Evolutionary conservation across 2,888 invertebrate genomes (phyloP).

Genomic region (Standfussiana lucernea): DNA sequence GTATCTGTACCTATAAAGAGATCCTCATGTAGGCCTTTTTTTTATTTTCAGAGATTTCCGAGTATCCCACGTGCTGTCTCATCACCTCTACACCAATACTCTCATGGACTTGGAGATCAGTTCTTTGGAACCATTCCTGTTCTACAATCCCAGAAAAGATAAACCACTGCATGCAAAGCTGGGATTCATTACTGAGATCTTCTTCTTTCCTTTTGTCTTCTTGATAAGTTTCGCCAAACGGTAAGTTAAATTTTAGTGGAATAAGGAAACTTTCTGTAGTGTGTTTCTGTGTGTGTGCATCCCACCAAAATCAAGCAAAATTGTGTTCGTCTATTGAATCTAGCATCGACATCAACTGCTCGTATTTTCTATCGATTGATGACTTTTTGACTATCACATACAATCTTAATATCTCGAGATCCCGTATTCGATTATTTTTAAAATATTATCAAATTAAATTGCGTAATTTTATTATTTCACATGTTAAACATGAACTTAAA

Average conservation of each 20-base stretch:
- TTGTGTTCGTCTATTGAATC: not conserved
- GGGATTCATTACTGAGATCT: slow-evolving; percentile 87
- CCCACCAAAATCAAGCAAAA: too few species aligned
- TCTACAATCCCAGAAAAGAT: slow-evolving; percentile 92
- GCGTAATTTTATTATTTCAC: not conserved
- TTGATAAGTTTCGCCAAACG: slow-evolving; percentile 78
- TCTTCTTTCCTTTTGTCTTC: slow-evolving; percentile 81
- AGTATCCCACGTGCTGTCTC: slow-evolving; percentile 94
- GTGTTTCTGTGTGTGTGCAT: too few species aligned
- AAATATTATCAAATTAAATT: not conserved
- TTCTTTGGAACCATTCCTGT: slow-evolving; percentile 92
- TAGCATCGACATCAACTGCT: not conserved
- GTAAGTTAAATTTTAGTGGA: slow-evolving; percentile 37
- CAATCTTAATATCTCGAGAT: not conserved
- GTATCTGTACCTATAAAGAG: too few species aligned
- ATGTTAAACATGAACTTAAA: not conserved
- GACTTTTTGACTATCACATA: not conserved
- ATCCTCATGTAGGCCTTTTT: not conserved
- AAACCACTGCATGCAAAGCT: slow-evolving; percentile 86
- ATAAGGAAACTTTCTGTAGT: too few species aligned
- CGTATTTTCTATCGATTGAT: not conserved
- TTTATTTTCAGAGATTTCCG: slow-evolving; percentile 92
- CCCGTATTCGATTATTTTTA: not conserved
- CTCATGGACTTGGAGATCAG: slow-evolving; percentile 94
- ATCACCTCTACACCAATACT: slow-evolving; percentile 95